Conservation (phyloP, 2,797 vertebrate species). For the Catamblyrhynchus diadema region DNA sequence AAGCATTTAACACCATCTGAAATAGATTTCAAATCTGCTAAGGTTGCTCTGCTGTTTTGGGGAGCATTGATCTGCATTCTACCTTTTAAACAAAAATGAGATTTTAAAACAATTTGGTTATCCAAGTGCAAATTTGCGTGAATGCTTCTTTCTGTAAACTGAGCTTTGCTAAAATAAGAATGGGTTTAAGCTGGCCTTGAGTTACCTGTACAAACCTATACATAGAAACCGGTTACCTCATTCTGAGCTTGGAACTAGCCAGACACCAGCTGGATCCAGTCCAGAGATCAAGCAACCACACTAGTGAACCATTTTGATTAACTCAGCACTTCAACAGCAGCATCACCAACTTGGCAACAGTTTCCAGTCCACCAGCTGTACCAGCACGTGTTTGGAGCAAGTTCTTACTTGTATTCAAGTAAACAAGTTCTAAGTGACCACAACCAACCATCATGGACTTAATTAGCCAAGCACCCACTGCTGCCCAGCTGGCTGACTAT, state of each 20-base stretch:
- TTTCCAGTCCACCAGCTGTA: background rate
- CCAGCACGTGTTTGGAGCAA: background rate
- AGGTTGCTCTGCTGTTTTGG: background rate
- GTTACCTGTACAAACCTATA: background rate
- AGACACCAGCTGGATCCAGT: background rate
- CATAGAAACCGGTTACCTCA: background rate
- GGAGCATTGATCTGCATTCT: background rate
- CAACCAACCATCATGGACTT: background rate
- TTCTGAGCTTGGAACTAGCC: background rate
- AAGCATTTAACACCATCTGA: background rate
- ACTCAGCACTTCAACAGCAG: background rate
- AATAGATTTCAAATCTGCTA: background rate
- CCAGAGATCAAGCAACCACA: background rate
- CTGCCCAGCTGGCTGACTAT: background rate
- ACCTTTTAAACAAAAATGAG: background rate
- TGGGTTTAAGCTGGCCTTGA: background rate
- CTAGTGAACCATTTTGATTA: background rate
- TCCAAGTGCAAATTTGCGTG: background rate
- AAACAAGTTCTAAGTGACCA: background rate
- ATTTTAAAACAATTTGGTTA: background rate
- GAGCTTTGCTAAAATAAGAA: background rate
- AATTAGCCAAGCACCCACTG: background rate
- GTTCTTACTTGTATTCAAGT: background rate
- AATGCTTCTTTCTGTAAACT: background rate
- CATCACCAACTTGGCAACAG: background rate